Evolutionary conservation across 2,888 invertebrate genomes (phyloP).

Genomic region (Elegia similella): DNA sequence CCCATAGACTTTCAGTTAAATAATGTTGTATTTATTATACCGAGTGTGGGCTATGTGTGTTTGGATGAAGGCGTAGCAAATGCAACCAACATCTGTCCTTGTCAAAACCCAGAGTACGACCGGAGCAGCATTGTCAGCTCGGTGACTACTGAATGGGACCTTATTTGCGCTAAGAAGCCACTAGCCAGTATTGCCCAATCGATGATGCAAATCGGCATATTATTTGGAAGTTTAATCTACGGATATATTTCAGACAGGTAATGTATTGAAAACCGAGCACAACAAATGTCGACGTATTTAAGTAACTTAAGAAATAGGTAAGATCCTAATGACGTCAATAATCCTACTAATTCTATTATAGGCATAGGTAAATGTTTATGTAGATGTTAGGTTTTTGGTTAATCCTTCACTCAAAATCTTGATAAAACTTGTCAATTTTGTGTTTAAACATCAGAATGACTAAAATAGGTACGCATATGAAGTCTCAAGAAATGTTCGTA

Average conservation of each 20-base stretch:
- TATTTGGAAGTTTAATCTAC: constrained; percentile 69
- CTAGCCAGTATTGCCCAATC: constrained; percentile 72
- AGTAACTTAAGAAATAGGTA: too few relatives aligned
- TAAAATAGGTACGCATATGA: too few relatives aligned
- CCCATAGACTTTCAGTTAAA: constrained; percentile 62
- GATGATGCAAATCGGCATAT: constrained; percentile 69
- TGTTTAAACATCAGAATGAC: too few relatives aligned
- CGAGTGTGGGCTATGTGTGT: constrained; percentile 61
- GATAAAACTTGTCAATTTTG: too few relatives aligned
- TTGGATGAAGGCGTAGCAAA: constrained; percentile 36
- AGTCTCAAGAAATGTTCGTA: too few relatives aligned
- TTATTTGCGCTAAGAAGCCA: constrained; percentile 74
- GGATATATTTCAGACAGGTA: constrained; percentile 65
- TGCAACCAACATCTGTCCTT: constrained; percentile 38
- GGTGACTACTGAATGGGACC: constrained; percentile 67
- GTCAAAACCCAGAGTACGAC: constrained; percentile 5
- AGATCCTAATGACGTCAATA: too few relatives aligned
- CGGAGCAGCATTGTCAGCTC: constrained; percentile 1
- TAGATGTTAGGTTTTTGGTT: too few relatives aligned
- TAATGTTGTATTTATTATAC: constrained; percentile 71
- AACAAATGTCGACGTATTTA: too few relatives aligned
- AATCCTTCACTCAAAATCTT: too few relatives aligned
- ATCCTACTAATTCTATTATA: too few relatives aligned
- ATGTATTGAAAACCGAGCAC: too few relatives aligned
- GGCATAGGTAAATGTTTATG: too few relatives aligned